Base-by-base conservation (phyloP, 1,140 invertebrate genomes). In the Leptinotarsa defecta region DNA sequence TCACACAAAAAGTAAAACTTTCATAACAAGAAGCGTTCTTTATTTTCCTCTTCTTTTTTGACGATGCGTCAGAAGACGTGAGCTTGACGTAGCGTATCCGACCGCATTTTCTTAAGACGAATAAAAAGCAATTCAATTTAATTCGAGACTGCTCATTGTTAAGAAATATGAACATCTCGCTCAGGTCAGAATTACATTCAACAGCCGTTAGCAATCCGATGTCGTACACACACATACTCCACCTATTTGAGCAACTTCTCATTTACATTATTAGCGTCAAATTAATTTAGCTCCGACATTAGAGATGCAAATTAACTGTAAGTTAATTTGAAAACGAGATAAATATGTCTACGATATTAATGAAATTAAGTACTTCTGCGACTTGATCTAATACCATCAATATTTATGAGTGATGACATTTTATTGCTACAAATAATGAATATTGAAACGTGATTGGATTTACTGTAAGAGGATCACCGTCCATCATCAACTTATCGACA, bases 241-340 rank as follows among this genome's bases (percentile, higher is more conserved):
- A 68, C 70, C 73, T 19, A 20, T 65, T 27, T 15, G 52, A 57
- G 17, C 70, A 69, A 73, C 49, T 80, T 76, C 78, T 81, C 78
- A 80, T 81, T 81, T 80, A 78, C 81, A 82, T 82, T 81, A 81
- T 79, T 77, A 74, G 78, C 81, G 81, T 81, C 81, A 82, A 82
- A 82, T 82, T 82, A 82, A 82, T 82, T 82, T 82, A 81, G 74
- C 64, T 77, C 75, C 73, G 76, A 81, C 78, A 82, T 82, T 82
- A 81, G 77, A 81, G 78, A 82, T 82, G 81, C 81, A 82, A 82
- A 82, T 82, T 82, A 79, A 77, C 77, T 78, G 68, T 72, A 80
- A 78, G 78, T 81, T 79, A 82, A 82, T 82, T 82, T 82, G 79
- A 81, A 81, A 78, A 78, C 65, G 78, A 80, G 78, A 81, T 81